These are phyloP conservation scores for Xestia rhomboidea DNA, from an alignment of 2,888 invertebrate genomes.

Conservation along the genomic window DNA sequence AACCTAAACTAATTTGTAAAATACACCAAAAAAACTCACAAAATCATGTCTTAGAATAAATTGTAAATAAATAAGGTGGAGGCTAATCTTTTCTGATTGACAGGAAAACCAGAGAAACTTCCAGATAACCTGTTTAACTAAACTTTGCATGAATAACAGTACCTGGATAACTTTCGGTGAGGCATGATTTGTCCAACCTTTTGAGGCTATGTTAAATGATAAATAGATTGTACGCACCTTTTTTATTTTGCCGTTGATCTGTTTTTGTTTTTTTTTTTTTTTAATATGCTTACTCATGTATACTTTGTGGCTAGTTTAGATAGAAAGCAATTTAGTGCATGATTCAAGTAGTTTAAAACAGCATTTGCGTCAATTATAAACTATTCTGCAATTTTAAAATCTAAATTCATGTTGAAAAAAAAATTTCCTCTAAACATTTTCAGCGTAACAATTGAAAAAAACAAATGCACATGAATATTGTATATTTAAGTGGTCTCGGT, in stretches of 20 bases:
- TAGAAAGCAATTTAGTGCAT: constrained; percentile 23
- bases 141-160: constrained; percentile 60
- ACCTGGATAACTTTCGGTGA: constrained; percentile 47
- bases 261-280: constrained; percentile 35
- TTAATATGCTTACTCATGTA: constrained; percentile 56
- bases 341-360: background rate
- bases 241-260: constrained; percentile 48
- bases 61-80: constrained; percentile 45
- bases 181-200: constrained; percentile 51
- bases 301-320: constrained; percentile 19
- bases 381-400: background rate
- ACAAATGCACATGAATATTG: too few species aligned
- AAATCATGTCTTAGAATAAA: constrained; percentile 19
- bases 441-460: too few species aligned
- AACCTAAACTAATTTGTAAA: constrained; percentile 38
- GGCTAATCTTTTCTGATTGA: constrained; percentile 60
- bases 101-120: constrained; percentile 53
- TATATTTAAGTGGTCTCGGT: too few species aligned
- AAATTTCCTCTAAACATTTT: too few species aligned
- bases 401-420: background rate
- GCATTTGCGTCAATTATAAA: background rate
- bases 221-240: constrained; percentile 26
- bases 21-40: background rate
- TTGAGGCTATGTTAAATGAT: constrained; percentile 44
- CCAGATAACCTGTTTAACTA: constrained; percentile 48